phyloP scores from a whole-genome alignment of 2,113 vertebrate genomes.

The Chlamydotis undulata region DNA sequence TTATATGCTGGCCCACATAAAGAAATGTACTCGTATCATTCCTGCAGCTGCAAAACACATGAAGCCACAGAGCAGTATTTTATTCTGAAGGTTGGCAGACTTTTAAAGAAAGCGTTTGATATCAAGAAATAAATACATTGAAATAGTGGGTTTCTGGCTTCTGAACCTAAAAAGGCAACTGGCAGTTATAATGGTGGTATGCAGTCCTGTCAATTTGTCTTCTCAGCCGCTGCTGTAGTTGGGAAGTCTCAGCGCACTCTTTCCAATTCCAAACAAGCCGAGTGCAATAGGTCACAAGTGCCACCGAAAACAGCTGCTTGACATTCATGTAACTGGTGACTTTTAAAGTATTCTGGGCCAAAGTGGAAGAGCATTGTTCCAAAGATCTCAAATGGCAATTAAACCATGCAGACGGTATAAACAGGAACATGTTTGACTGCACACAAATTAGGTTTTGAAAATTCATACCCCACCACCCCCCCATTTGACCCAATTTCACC shows the following conservation, averaged over 20 bases:
- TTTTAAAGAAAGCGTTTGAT: slow-evolving; percentile 29
- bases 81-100: background rate
- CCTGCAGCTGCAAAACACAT: slow-evolving; percentile 37
- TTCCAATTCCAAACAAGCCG: background rate
- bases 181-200: background rate
- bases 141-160: background rate
- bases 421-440: background rate
- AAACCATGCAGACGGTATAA: background rate
- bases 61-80: background rate
- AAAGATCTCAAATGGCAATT: background rate
- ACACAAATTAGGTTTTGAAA: slow-evolving; percentile 1
- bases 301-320: background rate
- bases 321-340: background rate
- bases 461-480: background rate
- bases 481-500: slow-evolving; percentile 22
- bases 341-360: background rate
- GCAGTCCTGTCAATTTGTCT: background rate
- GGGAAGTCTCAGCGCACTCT: background rate
- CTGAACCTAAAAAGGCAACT: background rate
- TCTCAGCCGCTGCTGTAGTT: background rate
- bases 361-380: background rate
- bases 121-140: background rate
- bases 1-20: background rate
- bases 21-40: background rate
- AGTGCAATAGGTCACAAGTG: background rate